phyloP scores from a whole-genome alignment of 2,888 invertebrate genomes.

The Ceramica pisi region DNA sequence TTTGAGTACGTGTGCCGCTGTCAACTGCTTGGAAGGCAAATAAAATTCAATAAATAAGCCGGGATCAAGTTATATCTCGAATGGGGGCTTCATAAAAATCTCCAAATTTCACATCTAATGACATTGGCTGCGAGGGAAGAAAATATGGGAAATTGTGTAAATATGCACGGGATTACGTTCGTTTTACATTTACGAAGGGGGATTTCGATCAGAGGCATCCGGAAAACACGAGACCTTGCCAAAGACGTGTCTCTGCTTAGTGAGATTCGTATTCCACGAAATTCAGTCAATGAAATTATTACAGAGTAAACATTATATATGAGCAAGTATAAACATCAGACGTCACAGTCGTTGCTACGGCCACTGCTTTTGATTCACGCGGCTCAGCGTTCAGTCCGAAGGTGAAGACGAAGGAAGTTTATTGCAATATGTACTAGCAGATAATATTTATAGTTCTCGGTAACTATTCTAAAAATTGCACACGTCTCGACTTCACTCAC shows the following conservation, averaged over 20 bases:
- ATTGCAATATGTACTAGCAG: slow-evolving; percentile 82
- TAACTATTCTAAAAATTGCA: slow-evolving; percentile 85
- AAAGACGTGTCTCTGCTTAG: slow-evolving; percentile 58
- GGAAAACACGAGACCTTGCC: slow-evolving; percentile 52
- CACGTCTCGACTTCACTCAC: slow-evolving; percentile 73
- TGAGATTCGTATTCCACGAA: slow-evolving; percentile 71
- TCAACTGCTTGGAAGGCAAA: slow-evolving; percentile 35
- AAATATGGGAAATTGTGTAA: slow-evolving; percentile 55
- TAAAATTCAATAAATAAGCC: slow-evolving; percentile 57
- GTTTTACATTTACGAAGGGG: too few relatives aligned
- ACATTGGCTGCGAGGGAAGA: slow-evolving; percentile 49
- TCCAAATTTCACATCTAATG: slow-evolving; percentile 62
- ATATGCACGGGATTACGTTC: slow-evolving; percentile 60
- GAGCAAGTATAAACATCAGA: slow-evolving; percentile 82
- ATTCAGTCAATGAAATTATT: slow-evolving; percentile 88
- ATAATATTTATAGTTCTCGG: slow-evolving; percentile 86
- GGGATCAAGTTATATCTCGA: slow-evolving; percentile 49
- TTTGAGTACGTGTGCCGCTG: slow-evolving; percentile 21
- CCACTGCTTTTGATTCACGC: slow-evolving; percentile 80
- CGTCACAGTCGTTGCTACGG: slow-evolving; percentile 86
- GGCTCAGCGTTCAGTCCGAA: slow-evolving; percentile 79
- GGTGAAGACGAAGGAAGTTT: slow-evolving; percentile 87
- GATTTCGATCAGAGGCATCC: slow-evolving; percentile 57
- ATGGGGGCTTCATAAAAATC: slow-evolving; percentile 58
- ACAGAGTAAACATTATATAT: slow-evolving; percentile 85